These are phyloP conservation scores for Campodea augens DNA, from an alignment of 1,140 invertebrate species.

Conservation along the genomic window DNA sequence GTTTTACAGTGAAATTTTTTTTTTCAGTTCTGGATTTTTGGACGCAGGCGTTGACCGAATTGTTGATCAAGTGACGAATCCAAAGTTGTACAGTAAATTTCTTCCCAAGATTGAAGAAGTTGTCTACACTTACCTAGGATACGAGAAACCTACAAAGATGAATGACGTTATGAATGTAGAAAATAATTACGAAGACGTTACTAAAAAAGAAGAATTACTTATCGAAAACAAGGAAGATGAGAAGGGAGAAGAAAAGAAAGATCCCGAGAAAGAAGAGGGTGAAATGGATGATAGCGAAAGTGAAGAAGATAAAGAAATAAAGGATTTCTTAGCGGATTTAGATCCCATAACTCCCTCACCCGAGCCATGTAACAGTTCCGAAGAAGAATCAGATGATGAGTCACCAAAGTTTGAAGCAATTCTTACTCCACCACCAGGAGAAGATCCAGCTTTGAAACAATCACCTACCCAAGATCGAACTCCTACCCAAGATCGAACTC, in stretches of 20 bases:
- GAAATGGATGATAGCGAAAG: neutral
- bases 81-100: slow-evolving; percentile 69
- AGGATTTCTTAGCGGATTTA: no score
- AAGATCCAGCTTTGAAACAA: no score
- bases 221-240: slow-evolving; percentile 1
- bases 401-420: no score
- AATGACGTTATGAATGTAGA: slow-evolving; percentile 1
- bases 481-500: no score
- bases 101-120: slow-evolving; percentile 77
- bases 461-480: no score
- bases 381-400: no score
- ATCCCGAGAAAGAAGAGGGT: neutral
- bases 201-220: neutral
- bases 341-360: no score
- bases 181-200: neutral
- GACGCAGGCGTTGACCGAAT: slow-evolving; percentile 75
- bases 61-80: slow-evolving; percentile 86
- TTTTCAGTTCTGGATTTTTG: slow-evolving; percentile 53
- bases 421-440: no score
- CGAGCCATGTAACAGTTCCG: no score
- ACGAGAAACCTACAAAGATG: slow-evolving; percentile 34
- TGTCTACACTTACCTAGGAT: slow-evolving; percentile 69
- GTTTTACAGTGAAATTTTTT: no score
- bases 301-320: neutral
- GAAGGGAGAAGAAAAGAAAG: slow-evolving; percentile 2